Evolutionary conservation across 2,888 invertebrate genomes (phyloP), one percentile per base, ranked within the genome.

Genomic region (Xestia sexstrigata): DNA sequence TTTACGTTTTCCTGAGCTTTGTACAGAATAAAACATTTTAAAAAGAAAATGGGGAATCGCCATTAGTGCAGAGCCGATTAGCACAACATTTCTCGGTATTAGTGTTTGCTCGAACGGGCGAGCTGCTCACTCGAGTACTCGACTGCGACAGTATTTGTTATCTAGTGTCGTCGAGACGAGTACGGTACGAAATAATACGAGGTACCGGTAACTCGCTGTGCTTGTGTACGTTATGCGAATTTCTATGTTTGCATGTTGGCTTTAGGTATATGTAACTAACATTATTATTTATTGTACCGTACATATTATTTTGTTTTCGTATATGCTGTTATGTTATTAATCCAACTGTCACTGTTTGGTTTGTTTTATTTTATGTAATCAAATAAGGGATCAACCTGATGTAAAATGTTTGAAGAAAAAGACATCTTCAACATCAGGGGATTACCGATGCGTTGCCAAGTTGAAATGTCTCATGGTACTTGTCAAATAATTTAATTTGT

Each of bases 21-120:
- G 66, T 72, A 77, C 78, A 58, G 69, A 85, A 77, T 73, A 81
- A 83, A 87, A 88, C 79, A 75, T 85, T 87, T 88, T 88, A 86
- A 89, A 91, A 86, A 83, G 85, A 88, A 86, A 89, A 88, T 86
- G 83, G 87, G 81, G 76, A 88, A 90, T 88, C 86, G 86, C 92
- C 92, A 92, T 92, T 92, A 92, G 90, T 82, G 84, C 80, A 81
- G 89, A 90, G 89, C 90, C 91, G 91, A 92, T 92, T 92, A 92
- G 83, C 86, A 87, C 79, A 85, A 79, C 83, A 85, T 89, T 89
- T 89, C 84, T 84, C 83, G 70, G 89, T 87, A 89, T 88, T 86
- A 86, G 83, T 88, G 88, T 83, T 84, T 87, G 87, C 90, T 89
- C 77, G 71, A 84, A 88, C 68, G 79, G 67, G 81, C 76, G 74